Evolutionary conservation across 2,113 vertebrate genomes (phyloP), one percentile per base, ranked within the genome.

Genomic region (Turnix velox): DNA sequence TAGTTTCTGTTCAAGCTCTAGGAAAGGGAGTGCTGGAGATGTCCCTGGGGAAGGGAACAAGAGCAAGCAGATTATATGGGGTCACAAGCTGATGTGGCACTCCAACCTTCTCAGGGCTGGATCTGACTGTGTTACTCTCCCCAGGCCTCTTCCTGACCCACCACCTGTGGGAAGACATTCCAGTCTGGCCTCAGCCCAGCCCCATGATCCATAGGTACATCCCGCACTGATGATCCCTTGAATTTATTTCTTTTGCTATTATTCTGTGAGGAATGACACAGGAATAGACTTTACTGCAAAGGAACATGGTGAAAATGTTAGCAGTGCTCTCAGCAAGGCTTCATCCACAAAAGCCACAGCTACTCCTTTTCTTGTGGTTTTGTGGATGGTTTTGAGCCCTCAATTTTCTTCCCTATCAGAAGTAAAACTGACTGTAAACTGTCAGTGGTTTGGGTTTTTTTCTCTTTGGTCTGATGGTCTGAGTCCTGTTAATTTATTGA

Each of bases 271-370:
- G 24, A 72, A 71, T 90, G 49, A 79, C 27, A 52, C 7, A 43
- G 33, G 19, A 73, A 40, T 8, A 65, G 54, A 33, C 12, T 55
- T 68, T 27, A 7, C 35, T n/a, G 3, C 8, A 55, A 23, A 24
- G 16, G 12, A 51, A 46, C 1, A 2, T 5, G 9, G 18, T 71
- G 12, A 12, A 30, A 43, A 24, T 9, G 19, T 18, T 65, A 52
- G 24, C 13, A 72, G 25, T 24, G 20, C 48, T 81, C 63, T 89
- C 45, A 19, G 58, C 16, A 8, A 80, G 76, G 28, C 33, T 20
- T 39, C 27, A n/a, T 61, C 31, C 63, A 73, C 68, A 88, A 80
- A 92, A 94, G 22, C 87, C 80, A 62, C 89, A 80, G 76, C 18
- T 77, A 40, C 72, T 93, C 15, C 14, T 84, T 95, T 40, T 14